These are phyloP conservation scores for Macrosiphum euphorbiae DNA, from an alignment of 2,888 invertebrate species.

Conservation along the genomic window DNA sequence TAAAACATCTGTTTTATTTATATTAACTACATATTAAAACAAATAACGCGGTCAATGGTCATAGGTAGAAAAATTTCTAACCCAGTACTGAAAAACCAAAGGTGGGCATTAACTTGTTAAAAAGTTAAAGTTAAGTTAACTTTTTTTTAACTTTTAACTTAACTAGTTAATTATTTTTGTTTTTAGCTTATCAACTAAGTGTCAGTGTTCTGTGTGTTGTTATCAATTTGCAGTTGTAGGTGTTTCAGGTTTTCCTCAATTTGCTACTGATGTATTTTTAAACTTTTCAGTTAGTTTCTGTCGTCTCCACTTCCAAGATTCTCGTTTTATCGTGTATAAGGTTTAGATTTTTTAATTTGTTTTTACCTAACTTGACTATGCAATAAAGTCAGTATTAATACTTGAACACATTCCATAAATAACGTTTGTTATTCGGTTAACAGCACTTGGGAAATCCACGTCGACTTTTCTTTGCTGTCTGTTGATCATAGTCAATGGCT, in stretches of 20 bases:
- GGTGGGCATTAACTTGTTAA: no score
- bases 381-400: neutral
- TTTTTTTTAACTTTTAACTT: no score
- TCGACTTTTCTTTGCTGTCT: neutral
- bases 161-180: no score
- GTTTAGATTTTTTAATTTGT: neutral
- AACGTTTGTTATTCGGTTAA: neutral
- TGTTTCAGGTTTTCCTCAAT: neutral
- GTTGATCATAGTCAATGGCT: neutral
- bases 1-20: no score
- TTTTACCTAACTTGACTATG: neutral
- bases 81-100: no score
- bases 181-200: no score
- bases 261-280: neutral
- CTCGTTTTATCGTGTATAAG: neutral
- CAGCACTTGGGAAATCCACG: neutral
- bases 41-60: no score
- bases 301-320: neutral
- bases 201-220: neutral
- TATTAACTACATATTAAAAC: no score
- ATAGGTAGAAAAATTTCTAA: no score
- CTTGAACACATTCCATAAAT: neutral
- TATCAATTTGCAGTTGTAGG: neutral
- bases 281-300: conserved; percentile 1
- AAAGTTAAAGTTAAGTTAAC: no score